Evolutionary conservation across 2,888 invertebrate genomes (phyloP).

Genomic region (Alcis repandata): DNA sequence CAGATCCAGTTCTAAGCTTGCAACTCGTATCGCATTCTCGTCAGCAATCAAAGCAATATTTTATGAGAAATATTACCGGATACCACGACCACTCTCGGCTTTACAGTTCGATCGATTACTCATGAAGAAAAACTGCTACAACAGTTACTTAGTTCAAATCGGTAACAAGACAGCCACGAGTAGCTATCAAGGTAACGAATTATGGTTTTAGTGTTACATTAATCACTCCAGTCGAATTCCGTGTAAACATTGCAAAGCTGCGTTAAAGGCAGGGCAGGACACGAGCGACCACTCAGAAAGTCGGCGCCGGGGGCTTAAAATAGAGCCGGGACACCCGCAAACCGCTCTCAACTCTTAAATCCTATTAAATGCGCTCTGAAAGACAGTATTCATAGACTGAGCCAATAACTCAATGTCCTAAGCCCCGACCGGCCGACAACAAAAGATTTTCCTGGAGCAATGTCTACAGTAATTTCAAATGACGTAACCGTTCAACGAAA

Average conservation of each 20-base stretch:
- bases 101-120: conserved; percentile 44
- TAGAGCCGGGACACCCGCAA: conserved; percentile 65
- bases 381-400: conserved; percentile 64
- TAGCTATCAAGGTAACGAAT: conserved; percentile 20
- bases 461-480: conserved; percentile 46
- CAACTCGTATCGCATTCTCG: conserved; percentile 46
- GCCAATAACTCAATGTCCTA: conserved; percentile 51
- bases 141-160: conserved; percentile 40
- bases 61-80: conserved; percentile 42
- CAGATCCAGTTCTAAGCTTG: conserved; percentile 47
- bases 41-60: conserved; percentile 49
- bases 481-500: conserved; percentile 55
- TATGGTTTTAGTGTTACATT: conserved; percentile 25
- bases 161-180: conserved; percentile 34
- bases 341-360: conserved; percentile 73
- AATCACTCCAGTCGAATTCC: conserved; percentile 38
- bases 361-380: conserved; percentile 66
- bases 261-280: conserved; percentile 56
- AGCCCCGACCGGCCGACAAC: conserved; percentile 40
- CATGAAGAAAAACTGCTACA: conserved; percentile 42
- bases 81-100: conserved; percentile 27
- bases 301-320: conserved; percentile 71
- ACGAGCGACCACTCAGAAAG: conserved; percentile 78
- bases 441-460: conserved; percentile 52
- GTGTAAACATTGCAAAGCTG: conserved; percentile 38